Conservation (phyloP, 2,797 vertebrate species). For the Oreonectes daqikongensis region DNA sequence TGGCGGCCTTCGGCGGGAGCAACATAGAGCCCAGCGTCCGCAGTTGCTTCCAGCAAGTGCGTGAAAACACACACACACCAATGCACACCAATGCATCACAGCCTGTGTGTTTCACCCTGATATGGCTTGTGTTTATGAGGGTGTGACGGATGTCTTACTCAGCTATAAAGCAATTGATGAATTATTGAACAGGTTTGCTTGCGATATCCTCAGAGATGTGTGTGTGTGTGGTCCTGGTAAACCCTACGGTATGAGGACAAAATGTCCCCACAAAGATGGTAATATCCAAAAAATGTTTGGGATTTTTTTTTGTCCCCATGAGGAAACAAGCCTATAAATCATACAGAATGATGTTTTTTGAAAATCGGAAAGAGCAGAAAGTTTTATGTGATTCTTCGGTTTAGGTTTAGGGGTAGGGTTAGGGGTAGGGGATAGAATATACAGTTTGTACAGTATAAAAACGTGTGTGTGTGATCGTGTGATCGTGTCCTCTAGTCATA, state of each 20-base stretch:
- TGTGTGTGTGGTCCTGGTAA: background rate
- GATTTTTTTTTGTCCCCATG: no score
- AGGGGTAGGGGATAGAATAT: no score
- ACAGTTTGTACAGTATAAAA: no score
- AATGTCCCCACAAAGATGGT: no score
- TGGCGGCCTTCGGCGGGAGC: slow-evolving; percentile 95
- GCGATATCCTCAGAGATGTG: background rate
- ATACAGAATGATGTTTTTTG: no score
- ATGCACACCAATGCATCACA: background rate
- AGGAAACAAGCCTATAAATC: no score
- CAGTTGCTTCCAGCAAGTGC: slow-evolving; percentile 95
- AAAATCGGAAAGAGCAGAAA: no score
- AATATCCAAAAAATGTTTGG: no score
- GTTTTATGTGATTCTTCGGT: no score
- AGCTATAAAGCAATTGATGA: background rate
- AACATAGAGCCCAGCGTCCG: slow-evolving; percentile 97
- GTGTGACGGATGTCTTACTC: background rate
- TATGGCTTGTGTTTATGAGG: slow-evolving; percentile 3
- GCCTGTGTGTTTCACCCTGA: slow-evolving; percentile 7
- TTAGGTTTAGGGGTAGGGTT: no score
- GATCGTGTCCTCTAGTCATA: slow-evolving; percentile 4
- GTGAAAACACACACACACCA: slow-evolving; percentile 53
- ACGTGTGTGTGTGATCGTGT: no score
- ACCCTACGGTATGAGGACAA: no score
- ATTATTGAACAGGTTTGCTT: slow-evolving; percentile 6